Conservation (phyloP, 2,113 vertebrate genomes). For the Rattus rattus region DNA sequence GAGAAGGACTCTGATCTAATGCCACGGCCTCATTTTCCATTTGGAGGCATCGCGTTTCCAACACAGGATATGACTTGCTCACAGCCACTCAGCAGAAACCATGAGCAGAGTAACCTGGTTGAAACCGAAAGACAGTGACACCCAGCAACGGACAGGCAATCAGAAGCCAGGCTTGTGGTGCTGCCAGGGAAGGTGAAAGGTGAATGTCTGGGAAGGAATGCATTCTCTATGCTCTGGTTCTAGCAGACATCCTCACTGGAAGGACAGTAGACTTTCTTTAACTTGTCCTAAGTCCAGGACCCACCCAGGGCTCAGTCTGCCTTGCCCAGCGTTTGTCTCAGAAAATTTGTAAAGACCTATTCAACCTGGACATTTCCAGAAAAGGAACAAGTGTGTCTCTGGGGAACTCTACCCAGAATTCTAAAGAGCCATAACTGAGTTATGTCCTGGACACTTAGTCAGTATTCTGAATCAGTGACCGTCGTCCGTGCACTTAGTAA, state of each 20-base stretch:
- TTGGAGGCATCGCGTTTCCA: background rate
- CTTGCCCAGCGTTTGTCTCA: background rate
- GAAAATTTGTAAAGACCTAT: background rate
- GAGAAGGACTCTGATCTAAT: background rate
- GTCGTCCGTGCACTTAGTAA: constrained; percentile 38
- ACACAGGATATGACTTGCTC: constrained; percentile 22
- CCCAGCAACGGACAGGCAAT: background rate
- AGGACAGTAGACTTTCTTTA: background rate
- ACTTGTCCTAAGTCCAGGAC: background rate
- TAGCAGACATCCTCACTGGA: constrained; percentile 18
- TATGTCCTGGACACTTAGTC: constrained; percentile 2
- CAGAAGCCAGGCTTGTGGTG: constrained; percentile 8
- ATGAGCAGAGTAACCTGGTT: constrained; percentile 1
- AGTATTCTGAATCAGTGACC: constrained; percentile 31
- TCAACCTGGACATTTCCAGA: background rate
- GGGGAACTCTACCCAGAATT: constrained; percentile 31
- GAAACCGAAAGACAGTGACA: constrained; percentile 28
- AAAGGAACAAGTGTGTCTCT: background rate
- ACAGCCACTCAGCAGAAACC: constrained; percentile 33
- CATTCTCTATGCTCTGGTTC: background rate
- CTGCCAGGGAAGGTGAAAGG: constrained; percentile 24
- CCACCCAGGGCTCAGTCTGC: background rate
- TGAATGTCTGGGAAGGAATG: background rate
- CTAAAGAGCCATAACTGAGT: constrained; percentile 56
- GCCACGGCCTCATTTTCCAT: background rate